These are phyloP conservation scores for Gallinago jamesoni DNA, from an alignment of 2,113 vertebrate genomes.

Conservation along the genomic window DNA sequence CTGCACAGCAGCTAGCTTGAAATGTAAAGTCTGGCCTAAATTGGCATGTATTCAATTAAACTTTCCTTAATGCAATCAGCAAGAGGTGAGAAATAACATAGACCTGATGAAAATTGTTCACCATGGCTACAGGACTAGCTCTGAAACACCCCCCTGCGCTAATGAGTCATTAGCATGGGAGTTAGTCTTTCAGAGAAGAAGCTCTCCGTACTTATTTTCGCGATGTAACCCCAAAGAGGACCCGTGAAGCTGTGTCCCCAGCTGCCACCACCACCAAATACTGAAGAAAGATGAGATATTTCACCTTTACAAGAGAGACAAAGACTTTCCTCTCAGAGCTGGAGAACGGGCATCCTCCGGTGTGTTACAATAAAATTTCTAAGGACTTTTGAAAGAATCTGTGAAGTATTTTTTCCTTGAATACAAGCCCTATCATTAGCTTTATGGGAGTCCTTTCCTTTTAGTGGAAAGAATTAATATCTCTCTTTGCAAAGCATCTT, in stretches of 20 bases:
- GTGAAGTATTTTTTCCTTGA: not conserved
- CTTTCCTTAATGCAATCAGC: not conserved
- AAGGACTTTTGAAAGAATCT: not conserved
- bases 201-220: not conserved
- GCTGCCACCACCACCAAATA: not conserved
- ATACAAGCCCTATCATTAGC: not conserved
- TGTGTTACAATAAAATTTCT: not conserved
- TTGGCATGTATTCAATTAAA: not conserved
- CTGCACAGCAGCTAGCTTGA: not conserved
- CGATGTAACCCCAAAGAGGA: not conserved
- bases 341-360: fast-evolving
- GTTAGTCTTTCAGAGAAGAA: not conserved
- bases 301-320: not conserved
- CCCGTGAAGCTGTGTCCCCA: not conserved
- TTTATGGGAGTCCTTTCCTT: not conserved
- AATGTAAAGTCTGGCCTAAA: not conserved
- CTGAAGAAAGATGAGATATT: not conserved
- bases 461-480: not conserved
- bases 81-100: not conserved
- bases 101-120: not conserved
- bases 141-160: not conserved
- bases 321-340: not conserved
- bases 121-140: not conserved
- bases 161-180: not conserved
- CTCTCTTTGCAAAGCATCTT: not conserved